Evolutionary conservation across 2,797 vertebrate species (phyloP).

Genomic region (Rousettus madagascariensis): DNA sequence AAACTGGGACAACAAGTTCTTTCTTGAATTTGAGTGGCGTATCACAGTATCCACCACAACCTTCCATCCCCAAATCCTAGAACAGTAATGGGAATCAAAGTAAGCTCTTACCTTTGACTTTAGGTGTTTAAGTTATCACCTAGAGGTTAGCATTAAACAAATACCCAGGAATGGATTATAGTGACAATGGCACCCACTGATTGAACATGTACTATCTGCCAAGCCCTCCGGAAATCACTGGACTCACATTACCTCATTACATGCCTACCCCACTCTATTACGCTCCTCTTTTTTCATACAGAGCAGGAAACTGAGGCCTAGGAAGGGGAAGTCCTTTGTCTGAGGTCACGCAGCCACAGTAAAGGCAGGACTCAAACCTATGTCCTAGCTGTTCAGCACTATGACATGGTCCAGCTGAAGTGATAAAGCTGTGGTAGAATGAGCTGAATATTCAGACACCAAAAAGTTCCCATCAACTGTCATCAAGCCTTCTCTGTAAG

Average conservation of each 20-base stretch:
- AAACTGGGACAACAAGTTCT: background rate
- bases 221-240: background rate
- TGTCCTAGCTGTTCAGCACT: background rate
- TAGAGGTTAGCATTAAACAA: background rate
- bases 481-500: background rate
- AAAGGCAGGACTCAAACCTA: background rate
- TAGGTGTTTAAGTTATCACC: background rate
- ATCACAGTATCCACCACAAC: accelerated
- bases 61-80: background rate
- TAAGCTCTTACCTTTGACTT: background rate
- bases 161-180: background rate
- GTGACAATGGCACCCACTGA: background rate
- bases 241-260: background rate
- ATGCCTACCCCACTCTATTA: background rate
- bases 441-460: background rate
- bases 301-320: background rate
- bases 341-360: background rate
- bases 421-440: background rate
- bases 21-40: background rate
- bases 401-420: background rate
- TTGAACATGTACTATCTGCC: background rate
- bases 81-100: background rate
- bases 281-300: background rate
- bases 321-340: background rate
- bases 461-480: background rate